Conservation (phyloP, 2,113 vertebrate species). For the Ammospiza nelsoni region DNA sequence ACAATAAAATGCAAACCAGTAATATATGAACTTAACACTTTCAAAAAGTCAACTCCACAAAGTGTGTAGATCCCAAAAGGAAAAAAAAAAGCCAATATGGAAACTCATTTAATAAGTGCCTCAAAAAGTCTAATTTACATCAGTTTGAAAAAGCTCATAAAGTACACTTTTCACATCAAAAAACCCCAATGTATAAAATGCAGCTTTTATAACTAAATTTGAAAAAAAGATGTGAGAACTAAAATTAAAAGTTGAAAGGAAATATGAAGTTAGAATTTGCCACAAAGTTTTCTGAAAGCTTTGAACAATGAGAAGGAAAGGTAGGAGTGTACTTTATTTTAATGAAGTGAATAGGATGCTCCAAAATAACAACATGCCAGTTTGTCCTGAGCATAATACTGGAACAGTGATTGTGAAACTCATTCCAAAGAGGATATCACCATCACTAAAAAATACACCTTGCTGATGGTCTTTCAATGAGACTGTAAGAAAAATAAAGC, state of each 20-base stretch:
- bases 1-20: neutral
- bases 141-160: neutral
- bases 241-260: neutral
- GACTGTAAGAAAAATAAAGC: neutral
- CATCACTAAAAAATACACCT: neutral
- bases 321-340: neutral
- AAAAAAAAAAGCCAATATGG: neutral
- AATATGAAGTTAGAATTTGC: neutral
- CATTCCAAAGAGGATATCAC: neutral
- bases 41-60: neutral
- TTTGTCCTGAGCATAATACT: neutral
- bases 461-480: neutral
- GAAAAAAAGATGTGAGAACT: neutral
- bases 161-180: neutral
- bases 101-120: neutral
- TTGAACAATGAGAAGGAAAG: fast-evolving
- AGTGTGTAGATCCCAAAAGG: neutral
- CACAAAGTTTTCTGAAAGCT: neutral
- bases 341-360: neutral
- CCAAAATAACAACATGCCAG: neutral
- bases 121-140: neutral
- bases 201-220: fast-evolving
- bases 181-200: neutral
- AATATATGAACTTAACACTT: neutral
- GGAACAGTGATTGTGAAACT: fast-evolving